Evolutionary conservation across 2,113 vertebrate species (phyloP), one percentile per base, ranked within the genome.

Genomic region (Lipophrys pholis): DNA sequence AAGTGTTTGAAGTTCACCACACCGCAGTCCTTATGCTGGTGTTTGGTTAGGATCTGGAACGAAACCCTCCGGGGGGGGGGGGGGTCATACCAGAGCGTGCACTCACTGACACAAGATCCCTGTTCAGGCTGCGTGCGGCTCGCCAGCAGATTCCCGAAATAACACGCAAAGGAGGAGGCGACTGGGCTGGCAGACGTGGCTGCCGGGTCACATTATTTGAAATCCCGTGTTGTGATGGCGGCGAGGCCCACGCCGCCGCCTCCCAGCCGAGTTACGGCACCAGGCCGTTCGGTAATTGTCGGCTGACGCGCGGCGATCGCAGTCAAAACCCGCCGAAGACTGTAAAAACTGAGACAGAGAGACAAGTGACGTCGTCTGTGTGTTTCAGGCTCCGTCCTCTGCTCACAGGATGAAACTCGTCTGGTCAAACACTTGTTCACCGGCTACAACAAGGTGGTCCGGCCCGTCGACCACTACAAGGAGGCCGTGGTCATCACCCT

Each of bases 401-500:
- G 89, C 80, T 38, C 83, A 78, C 8, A 65, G 84, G 91, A 98
- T 1, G 97, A 99, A 90, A 95, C 93, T 0, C 93, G 90, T 1
- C 92, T 99, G 6, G 92, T 99, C 0, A 91, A 93, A 8, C 83
- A 91, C 36, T 81, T 99, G 36, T 99, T 99, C 89, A 68, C 58
- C 1, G 70, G 93, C 57, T 98, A 99, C 80, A 98, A 96, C 87
- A 96, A 94, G 46, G 93, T 96, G 39, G 94, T 98, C 3, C 93
- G 97, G 6, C 97, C 97, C 0, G 97, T 99, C 63, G 93, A 90
- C 76, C 92, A 97, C 75, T 96, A 97, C 76, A 93, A 76, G 12
- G 92, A 99, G 0, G 73, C 56, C 0, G 97, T 99, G 0, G 87
- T 96, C 0, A 95, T 99, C 58, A 98, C 95, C 0, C 95, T 99